Evolutionary conservation across 2,113 vertebrate genomes (phyloP), one percentile per base, ranked within the genome.

Genomic region (Nannospalax galili): DNA sequence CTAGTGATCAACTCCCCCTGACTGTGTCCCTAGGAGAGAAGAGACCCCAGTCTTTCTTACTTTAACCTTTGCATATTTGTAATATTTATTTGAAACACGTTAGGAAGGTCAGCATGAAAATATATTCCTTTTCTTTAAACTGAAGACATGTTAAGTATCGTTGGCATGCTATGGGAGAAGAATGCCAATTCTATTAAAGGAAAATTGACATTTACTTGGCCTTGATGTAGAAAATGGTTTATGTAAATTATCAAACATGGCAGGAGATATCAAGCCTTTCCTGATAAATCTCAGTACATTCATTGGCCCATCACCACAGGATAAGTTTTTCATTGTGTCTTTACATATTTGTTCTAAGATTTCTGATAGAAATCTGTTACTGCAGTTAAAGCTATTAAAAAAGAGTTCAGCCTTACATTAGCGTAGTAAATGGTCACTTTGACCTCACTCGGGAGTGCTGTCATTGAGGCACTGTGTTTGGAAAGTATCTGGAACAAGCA

Each of bases 301-400:
- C 42, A 74, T 15, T 79, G 75, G 37, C 10, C 5, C 16, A 65
- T 91, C 15, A 81, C 75, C 84, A 92, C 65, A 52, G n/a, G 15
- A 70, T 91, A 65, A 20, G 32, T 81, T 85, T 86, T 88, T 52
- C 22, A 32, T 82, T 81, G 80, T 86, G 84, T 52, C 22, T 32
- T 82, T 79, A 15, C 19, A 35, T 48, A 70, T 89, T 90, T 91
- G 35, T 90, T 64, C 52, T 84, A 73, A 92, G 26, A 65, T 92
- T 96, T 90, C 58, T 87, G 64, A 88, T 73, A 58, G 64, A 88
- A 74, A 58, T 84, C 37, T 91, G 80, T 92, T 88, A 78, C 88
- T 90, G 69, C 20, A 37, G 1, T 72, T 95, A 91, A 92, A 32
- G 37, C 26, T 45, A 62, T 60, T 84, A 72, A 30, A 85, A 91